Percentiles rank a stretch among this genome's conserved stretches.
Evolutionary conservation across 2,888 invertebrate species (phyloP).

Genomic region (Synergus laeviventris): DNA sequence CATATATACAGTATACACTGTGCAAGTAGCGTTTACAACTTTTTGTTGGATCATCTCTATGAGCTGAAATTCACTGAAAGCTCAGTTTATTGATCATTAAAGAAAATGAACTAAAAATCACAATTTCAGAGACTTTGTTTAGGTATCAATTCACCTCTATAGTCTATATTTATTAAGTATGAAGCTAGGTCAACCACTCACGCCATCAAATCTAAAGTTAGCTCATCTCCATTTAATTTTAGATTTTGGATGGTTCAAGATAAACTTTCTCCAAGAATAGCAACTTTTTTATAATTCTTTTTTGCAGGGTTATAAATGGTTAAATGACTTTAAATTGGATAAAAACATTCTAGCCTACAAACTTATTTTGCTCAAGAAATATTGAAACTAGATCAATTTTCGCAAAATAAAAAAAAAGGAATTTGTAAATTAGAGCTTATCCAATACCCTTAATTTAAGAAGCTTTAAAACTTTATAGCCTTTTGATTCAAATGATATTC

Average conservation of each 20-base stretch:
- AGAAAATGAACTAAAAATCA: neutral
- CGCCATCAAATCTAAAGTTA: slow-evolving; percentile 5
- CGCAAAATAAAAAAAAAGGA: no score
- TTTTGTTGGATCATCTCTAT: neutral
- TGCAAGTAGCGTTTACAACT: neutral
- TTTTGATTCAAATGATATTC: no score
- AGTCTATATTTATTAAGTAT: neutral
- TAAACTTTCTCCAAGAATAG: slow-evolving; percentile 11
- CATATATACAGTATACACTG: neutral
- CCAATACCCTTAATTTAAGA: no score
- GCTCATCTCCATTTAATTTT: slow-evolving; percentile 14
- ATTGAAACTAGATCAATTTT: no score
- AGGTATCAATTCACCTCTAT: neutral
- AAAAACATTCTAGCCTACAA: no score
- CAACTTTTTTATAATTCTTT: neutral
- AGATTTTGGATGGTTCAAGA: neutral
- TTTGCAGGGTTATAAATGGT: neutral
- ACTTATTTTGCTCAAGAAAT: no score
- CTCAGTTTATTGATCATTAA: slow-evolving; percentile 20
- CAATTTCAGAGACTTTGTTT: neutral
- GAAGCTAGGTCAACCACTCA: slow-evolving; percentile 27
- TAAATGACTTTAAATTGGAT: no score
- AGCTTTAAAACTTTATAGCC: no score
- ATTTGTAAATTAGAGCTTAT: no score
- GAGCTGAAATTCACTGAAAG: neutral